These are phyloP conservation scores for Popillia japonica DNA, from an alignment of 1,140 invertebrate species.

Conservation along the genomic window DNA sequence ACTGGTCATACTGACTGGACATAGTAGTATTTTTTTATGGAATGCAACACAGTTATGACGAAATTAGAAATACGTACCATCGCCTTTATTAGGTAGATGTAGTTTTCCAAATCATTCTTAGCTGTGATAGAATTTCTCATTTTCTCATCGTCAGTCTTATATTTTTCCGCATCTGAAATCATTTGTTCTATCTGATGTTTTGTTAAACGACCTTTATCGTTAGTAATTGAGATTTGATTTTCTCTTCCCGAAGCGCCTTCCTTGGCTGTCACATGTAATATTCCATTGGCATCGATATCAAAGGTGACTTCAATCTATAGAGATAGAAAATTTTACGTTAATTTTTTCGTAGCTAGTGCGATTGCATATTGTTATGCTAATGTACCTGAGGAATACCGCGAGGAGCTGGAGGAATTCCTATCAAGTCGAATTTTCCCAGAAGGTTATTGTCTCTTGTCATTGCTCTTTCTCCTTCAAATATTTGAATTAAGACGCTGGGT, in stretches of 20 bases:
- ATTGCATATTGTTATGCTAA: constrained; percentile 11
- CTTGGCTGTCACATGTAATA: constrained; percentile 68
- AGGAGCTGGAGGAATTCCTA: constrained; percentile 71
- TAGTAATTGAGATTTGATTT: constrained; percentile 63
- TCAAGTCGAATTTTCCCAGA: constrained; percentile 74
- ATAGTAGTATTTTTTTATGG: no score
- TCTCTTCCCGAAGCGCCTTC: constrained; percentile 64
- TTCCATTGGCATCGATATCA: constrained; percentile 66
- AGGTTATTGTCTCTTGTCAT: constrained; percentile 77
- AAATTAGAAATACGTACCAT: constrained; percentile 53
- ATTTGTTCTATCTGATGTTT: constrained; percentile 65
- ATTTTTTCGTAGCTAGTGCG: constrained; percentile 8
- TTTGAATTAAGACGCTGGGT: constrained; percentile 65
- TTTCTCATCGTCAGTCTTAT: constrained; percentile 64
- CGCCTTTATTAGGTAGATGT: constrained; percentile 75
- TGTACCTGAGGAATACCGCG: constrained; percentile 56
- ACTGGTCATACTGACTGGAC: no score
- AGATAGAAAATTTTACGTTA: neutral
- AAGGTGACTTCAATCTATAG: constrained; percentile 62
- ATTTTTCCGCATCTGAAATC: constrained; percentile 69
- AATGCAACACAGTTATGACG: no score
- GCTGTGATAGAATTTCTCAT: constrained; percentile 66
- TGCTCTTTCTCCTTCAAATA: constrained; percentile 72
- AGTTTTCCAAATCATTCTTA: constrained; percentile 76
- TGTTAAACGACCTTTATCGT: constrained; percentile 60